Percentiles rank a stretch among this genome's conserved stretches.
These are phyloP conservation scores for Embidobia sp. DNA, from an alignment of 2,888 invertebrate genomes.

Conservation along the genomic window DNA sequence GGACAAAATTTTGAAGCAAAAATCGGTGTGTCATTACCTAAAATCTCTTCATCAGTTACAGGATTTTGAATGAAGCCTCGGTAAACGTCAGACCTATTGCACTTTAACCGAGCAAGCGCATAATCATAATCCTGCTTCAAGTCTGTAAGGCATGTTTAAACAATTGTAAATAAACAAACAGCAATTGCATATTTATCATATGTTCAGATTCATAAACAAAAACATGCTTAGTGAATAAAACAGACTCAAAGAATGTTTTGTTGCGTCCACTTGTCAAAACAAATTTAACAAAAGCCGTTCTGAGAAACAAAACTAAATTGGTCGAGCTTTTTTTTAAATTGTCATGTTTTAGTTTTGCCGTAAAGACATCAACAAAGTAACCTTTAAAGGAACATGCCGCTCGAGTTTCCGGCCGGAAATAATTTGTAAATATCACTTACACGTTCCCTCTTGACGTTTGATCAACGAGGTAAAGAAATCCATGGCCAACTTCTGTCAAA, in stretches of 20 bases:
- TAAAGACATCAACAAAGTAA: too few relatives aligned
- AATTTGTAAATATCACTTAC: constrained; percentile 68
- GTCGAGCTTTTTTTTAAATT: too few relatives aligned
- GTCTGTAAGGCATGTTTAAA: constrained; percentile 66
- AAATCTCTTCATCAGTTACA: constrained; percentile 14
- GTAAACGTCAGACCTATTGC: constrained; percentile 85
- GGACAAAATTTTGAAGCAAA: constrained; percentile 91
- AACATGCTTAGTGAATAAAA: too few relatives aligned
- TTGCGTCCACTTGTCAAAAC: too few relatives aligned
- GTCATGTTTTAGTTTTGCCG: too few relatives aligned
- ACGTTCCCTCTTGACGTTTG: constrained; percentile 74
- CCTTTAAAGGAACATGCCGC: background rate
- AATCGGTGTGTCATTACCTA: constrained; percentile 83
- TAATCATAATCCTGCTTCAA: constrained; percentile 84
- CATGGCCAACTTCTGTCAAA: constrained; percentile 25
- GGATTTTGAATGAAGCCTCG: constrained; percentile 80
- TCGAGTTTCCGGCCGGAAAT: background rate
- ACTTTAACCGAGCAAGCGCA: constrained; percentile 85
- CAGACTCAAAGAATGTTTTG: too few relatives aligned
- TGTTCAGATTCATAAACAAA: too few relatives aligned
- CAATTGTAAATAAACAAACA: background rate
- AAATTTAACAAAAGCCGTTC: too few relatives aligned
- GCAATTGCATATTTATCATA: too few relatives aligned
- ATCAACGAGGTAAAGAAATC: constrained; percentile 66
- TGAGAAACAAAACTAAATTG: too few relatives aligned